Base-by-base conservation (phyloP, 2,888 invertebrate species). In the Athalia rosae region DNA sequence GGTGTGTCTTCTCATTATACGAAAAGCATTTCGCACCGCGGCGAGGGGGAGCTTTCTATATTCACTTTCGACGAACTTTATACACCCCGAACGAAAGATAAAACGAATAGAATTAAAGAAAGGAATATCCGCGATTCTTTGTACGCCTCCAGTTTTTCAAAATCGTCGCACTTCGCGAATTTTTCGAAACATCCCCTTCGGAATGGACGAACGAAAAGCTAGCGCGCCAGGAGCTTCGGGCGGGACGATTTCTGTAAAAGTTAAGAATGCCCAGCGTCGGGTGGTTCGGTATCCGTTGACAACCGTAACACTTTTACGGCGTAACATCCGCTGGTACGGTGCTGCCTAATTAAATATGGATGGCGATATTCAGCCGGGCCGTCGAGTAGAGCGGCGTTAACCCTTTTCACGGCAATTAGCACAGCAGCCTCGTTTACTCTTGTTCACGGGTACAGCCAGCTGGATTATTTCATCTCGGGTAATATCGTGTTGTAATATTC, bases 391-490 rank as follows among this genome's bases (percentile, higher is more conserved):
- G 77, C 83, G 83, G 85, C 84, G 86, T 85, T 87, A 87, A 88
- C 87, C 87, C 87, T 87, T 88, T 87, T 86, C 87, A 85, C 85
- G 85, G 87, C 85, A 87, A 87, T 88, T 88, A 87, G 87, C 85
- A 85, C 86, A 83, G 82, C 83, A 81, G 84, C 84, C 85, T 85
- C 87, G 86, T 87, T 87, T 86, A 84, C 86, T 86, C 83, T 84
- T 85, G 86, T 84, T 86, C 85, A 83, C 86, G 82, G 84, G 81
- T 81, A 79, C 77, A 85, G 83, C 83, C 78, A 78, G 81, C 82
- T 83, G 87, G 87, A 88, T 88, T 87, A 87, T 88, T 88, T 87
- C 85, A 87, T 87, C 85, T 85, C 83, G 81, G 83, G 86, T 88
- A 87, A 88, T 87, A 87, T 87, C 85, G 85, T 82, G 84, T 85